phyloP scores from a whole-genome alignment of 2,888 invertebrate genomes.

The Zelleria hepariella region DNA sequence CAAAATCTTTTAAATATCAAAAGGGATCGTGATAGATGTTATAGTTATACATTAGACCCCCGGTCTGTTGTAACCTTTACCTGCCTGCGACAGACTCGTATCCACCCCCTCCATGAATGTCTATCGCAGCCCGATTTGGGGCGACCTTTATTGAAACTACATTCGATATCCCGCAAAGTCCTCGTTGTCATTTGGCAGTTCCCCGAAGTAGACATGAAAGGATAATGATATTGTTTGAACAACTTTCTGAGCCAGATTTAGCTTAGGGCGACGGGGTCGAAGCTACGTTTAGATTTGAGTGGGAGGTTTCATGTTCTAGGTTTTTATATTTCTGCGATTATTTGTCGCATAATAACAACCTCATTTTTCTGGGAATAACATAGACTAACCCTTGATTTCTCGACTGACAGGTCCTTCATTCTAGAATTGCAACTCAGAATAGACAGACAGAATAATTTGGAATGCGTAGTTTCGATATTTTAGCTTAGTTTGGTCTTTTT shows the following conservation, averaged over 20 bases:
- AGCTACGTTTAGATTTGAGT: not conserved
- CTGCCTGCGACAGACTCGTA: constrained; percentile 30
- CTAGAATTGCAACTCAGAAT: too few relatives aligned
- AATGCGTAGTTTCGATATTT: too few relatives aligned
- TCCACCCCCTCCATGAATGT: constrained; percentile 32
- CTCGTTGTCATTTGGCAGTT: not conserved
- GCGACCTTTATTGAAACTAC: constrained; percentile 33
- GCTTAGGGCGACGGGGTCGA: not conserved
- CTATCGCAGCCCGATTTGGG: constrained; percentile 34
- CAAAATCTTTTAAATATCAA: too few relatives aligned
- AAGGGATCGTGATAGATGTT: too few relatives aligned
- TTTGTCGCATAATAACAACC: too few relatives aligned
- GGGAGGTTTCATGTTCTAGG: not conserved
- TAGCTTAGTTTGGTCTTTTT: too few relatives aligned
- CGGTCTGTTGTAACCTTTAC: not conserved
- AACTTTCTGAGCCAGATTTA: not conserved
- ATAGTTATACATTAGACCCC: too few relatives aligned
- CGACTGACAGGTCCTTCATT: too few relatives aligned
- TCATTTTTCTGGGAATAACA: too few relatives aligned
- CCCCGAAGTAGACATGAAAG: not conserved
- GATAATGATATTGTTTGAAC: not conserved
- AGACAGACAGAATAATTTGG: too few relatives aligned
- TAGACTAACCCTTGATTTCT: too few relatives aligned
- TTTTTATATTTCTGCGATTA: too few relatives aligned
- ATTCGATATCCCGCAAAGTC: constrained; percentile 18